Conservation (phyloP, 2,888 invertebrate species). For the Brachylomia viminalis region DNA sequence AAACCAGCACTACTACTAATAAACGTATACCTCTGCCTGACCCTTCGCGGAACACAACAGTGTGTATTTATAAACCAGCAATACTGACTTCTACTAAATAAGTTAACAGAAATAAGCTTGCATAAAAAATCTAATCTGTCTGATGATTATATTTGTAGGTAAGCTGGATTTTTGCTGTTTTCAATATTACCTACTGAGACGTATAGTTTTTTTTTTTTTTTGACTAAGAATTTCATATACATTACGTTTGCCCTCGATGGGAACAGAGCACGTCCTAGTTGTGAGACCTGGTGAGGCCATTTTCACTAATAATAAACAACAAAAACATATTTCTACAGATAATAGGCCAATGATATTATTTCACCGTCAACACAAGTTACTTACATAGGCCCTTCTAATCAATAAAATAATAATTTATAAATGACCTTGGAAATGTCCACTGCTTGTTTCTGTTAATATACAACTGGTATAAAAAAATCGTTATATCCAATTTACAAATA, state of each 20-base stretch:
- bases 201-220: background rate
- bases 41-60: too few relatives aligned
- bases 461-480: background rate
- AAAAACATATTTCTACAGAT: background rate
- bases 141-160: background rate
- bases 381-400: background rate
- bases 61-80: too few relatives aligned
- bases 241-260: background rate
- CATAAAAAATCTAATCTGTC: background rate
- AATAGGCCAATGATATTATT: slow-evolving; percentile 11
- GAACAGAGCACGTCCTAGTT: background rate
- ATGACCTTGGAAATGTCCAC: background rate
- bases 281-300: background rate
- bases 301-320: background rate
- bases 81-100: background rate
- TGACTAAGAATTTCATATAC: background rate
- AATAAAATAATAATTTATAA: slow-evolving; percentile 13
- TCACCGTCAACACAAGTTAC: background rate
- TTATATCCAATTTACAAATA: background rate
- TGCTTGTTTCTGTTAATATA: background rate
- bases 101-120: background rate
- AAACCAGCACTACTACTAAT: background rate
- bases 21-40: too few relatives aligned
- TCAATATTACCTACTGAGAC: background rate
- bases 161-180: background rate